A percentile compares a stretch with the other conserved stretches of the same genome.
phyloP scores from a whole-genome alignment of 2,888 invertebrate species.

The Heteromurus nitidus region DNA sequence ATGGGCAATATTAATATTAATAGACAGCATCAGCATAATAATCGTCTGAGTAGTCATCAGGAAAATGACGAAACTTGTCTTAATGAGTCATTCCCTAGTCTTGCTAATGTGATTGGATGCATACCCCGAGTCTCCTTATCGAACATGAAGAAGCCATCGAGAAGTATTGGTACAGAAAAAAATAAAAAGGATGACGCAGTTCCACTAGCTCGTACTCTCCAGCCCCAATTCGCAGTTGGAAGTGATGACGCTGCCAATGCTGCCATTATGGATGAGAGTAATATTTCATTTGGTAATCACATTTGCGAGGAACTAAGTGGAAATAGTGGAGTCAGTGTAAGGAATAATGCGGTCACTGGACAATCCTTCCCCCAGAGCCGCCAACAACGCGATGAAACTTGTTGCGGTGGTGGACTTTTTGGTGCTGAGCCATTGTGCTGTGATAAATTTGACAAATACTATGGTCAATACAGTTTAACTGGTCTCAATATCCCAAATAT shows the following conservation, averaged over 20 bases:
- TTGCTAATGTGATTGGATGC: constrained; percentile 46
- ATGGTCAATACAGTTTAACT: constrained; percentile 54
- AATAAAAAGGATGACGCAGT: neutral
- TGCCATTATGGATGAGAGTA: neutral
- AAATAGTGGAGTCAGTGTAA: neutral
- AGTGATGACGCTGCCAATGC: neutral
- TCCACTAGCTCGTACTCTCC: neutral
- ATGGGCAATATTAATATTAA: constrained; percentile 30
- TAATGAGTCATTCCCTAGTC: constrained; percentile 44
- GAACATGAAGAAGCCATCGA: neutral
- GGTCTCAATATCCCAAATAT: constrained; percentile 50
- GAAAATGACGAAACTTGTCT: neutral
- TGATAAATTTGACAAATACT: constrained; percentile 52
- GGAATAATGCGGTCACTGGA: neutral
- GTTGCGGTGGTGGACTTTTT: constrained; percentile 47
- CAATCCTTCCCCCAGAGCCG: neutral
- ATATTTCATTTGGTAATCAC: neutral
- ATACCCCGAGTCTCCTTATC: constrained; percentile 54
- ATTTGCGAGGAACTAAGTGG: neutral
- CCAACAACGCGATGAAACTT: neutral
- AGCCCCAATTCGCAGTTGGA: constrained; percentile 29
- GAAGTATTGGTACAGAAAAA: too few species aligned
- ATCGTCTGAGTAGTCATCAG: neutral
- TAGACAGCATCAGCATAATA: constrained; percentile 8
- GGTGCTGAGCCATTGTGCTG: neutral